phyloP scores from a whole-genome alignment of 2,113 vertebrate species.

The Garra rufa region DNA sequence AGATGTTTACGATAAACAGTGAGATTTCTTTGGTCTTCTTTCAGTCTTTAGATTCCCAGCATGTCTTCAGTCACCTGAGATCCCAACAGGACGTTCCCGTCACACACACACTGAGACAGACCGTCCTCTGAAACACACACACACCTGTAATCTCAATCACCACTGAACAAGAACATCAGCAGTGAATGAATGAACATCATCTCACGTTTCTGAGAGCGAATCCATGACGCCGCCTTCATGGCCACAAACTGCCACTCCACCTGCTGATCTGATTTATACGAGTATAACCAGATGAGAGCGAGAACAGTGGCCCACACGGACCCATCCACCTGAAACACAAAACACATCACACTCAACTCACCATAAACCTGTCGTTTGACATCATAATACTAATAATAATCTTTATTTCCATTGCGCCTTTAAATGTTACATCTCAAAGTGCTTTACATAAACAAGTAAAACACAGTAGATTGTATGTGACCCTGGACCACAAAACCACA shows the following conservation, averaged over 20 bases:
- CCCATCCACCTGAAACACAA: constrained; percentile 61
- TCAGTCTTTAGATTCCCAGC: constrained; percentile 41
- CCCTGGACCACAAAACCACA: too few species aligned
- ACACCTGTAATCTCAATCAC: neutral
- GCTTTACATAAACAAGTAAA: neutral
- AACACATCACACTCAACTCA: too few species aligned
- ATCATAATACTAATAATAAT: too few species aligned
- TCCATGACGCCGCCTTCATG: constrained; percentile 74
- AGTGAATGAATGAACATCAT: neutral
- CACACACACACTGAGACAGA: constrained; percentile 37
- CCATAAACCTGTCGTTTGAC: too few species aligned
- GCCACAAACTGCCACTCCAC: constrained; percentile 70
- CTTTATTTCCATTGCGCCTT: too few species aligned
- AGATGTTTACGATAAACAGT: too few species aligned
- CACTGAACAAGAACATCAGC: neutral
- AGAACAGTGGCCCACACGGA: too few species aligned
- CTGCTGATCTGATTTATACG: constrained; percentile 53
- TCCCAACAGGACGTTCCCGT: constrained; percentile 46
- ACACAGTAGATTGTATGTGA: neutral
- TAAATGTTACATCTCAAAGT: too few species aligned
- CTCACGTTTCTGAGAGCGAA: constrained; percentile 70
- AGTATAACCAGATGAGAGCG: constrained; percentile 75
- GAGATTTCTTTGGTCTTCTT: too few species aligned
- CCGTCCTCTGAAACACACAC: neutral
- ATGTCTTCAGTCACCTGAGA: constrained; percentile 44